Evolutionary conservation across 2,113 vertebrate genomes (phyloP).

Genomic region (Carettochelys insculpta): DNA sequence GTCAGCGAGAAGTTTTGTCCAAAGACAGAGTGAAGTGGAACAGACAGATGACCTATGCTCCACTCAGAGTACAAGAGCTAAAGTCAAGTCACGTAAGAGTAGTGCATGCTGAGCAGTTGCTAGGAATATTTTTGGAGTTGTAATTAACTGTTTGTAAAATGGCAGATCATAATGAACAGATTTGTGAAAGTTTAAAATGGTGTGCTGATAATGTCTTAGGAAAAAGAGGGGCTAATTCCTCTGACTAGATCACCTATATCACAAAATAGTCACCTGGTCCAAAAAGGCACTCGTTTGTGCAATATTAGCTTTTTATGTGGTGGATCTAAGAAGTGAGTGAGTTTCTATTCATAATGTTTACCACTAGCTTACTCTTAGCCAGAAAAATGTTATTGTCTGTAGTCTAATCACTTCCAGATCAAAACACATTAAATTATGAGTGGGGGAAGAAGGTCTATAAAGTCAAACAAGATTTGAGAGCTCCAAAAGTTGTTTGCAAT

Average conservation of each 20-base stretch:
- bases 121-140: background rate
- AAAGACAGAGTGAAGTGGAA: too few relatives aligned
- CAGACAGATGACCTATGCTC: too few relatives aligned
- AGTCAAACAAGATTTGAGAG: background rate
- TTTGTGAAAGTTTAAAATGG: background rate
- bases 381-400: background rate
- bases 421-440: background rate
- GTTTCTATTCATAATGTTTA: background rate
- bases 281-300: background rate
- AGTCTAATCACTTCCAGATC: background rate
- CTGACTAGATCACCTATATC: background rate
- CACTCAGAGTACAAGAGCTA: too few relatives aligned
- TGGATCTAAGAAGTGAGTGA: background rate
- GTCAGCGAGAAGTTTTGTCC: too few relatives aligned
- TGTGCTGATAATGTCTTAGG: background rate
- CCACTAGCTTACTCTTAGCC: accelerated
- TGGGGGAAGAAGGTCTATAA: background rate
- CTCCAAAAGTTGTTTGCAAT: background rate
- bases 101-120: background rate
- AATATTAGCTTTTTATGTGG: background rate
- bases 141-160: background rate
- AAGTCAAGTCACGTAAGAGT: too few relatives aligned
- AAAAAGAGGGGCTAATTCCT: background rate
- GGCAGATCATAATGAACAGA: background rate
- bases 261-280: background rate